These are phyloP conservation scores for Drosophila virilis DNA, from an alignment of 1,140 invertebrate genomes.

Conservation along the genomic window DNA sequence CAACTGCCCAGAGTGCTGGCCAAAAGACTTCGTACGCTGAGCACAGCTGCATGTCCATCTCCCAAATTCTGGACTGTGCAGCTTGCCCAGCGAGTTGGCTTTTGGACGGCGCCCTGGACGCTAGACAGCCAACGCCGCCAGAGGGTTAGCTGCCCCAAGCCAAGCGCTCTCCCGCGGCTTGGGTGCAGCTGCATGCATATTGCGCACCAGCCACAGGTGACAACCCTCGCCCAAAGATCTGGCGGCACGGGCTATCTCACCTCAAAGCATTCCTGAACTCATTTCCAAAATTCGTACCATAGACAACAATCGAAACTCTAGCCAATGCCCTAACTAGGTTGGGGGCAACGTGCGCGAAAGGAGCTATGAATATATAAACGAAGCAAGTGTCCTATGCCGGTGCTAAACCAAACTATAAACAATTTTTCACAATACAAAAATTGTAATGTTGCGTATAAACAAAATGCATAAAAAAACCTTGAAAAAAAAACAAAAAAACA, in stretches of 20 bases:
- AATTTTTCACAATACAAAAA: constrained; percentile 62
- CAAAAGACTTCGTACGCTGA: background rate
- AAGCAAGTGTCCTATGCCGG: constrained; percentile 84
- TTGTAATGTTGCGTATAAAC: constrained; percentile 61
- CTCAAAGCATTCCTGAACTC: constrained; percentile 79
- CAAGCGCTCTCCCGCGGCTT: constrained; percentile 73
- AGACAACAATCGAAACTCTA: constrained; percentile 42
- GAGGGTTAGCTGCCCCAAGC: constrained; percentile 35
- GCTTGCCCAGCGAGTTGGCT: background rate
- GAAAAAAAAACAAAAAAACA: constrained; percentile 39
- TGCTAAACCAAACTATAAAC: constrained; percentile 75
- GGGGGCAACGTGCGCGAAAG: constrained; percentile 28
- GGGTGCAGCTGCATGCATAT: background rate
- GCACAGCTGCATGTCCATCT: constrained; percentile 40
- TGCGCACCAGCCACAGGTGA: constrained; percentile 61
- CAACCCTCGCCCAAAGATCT: constrained; percentile 6
- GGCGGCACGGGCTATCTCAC: constrained; percentile 32
- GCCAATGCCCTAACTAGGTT: background rate
- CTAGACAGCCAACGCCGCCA: constrained; percentile 19
- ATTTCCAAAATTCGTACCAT: constrained; percentile 73
- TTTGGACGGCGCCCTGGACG: constrained; percentile 9
- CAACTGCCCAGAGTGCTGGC: constrained; percentile 34
- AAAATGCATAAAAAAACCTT: constrained; percentile 26
- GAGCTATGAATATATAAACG: constrained; percentile 65
- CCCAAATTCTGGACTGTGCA: constrained; percentile 55